These are phyloP conservation scores for Tyria jacobaeae DNA, from an alignment of 2,888 invertebrate genomes.

Conservation along the genomic window DNA sequence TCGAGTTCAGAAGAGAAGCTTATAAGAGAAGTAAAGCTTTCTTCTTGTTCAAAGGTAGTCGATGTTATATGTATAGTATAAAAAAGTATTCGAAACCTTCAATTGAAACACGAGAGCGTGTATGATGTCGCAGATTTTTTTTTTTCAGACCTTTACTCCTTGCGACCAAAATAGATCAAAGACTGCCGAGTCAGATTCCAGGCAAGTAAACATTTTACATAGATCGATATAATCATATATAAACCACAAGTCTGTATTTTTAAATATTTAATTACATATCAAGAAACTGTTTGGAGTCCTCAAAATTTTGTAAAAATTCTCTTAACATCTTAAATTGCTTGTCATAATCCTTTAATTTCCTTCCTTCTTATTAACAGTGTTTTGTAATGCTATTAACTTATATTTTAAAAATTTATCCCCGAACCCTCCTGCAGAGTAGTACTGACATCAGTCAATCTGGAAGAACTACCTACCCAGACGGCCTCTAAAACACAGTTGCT, in stretches of 20 bases:
- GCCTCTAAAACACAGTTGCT: neutral
- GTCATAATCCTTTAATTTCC: no score
- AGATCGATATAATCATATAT: no score
- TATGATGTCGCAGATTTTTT: neutral
- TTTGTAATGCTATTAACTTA: no score
- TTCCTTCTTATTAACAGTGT: no score
- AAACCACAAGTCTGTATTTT: no score
- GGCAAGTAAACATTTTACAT: neutral
- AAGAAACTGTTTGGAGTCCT: no score
- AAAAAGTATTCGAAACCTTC: no score
- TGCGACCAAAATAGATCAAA: neutral
- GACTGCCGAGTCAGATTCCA: neutral
- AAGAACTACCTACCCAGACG: neutral
- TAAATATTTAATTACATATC: no score
- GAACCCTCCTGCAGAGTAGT: neutral
- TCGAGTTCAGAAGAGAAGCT: slow-evolving; percentile 52
- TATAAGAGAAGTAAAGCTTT: slow-evolving; percentile 50
- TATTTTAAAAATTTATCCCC: no score
- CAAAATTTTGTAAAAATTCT: no score
- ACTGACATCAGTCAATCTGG: slow-evolving; percentile 14
- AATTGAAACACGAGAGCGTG: no score
- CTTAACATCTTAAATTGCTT: no score
- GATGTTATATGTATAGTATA: neutral
- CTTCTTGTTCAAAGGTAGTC: slow-evolving; percentile 54
- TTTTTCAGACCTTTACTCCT: slow-evolving; percentile 6